These are phyloP conservation scores for Ecliptopera silaceata DNA, from an alignment of 2,888 invertebrate genomes.

Conservation along the genomic window DNA sequence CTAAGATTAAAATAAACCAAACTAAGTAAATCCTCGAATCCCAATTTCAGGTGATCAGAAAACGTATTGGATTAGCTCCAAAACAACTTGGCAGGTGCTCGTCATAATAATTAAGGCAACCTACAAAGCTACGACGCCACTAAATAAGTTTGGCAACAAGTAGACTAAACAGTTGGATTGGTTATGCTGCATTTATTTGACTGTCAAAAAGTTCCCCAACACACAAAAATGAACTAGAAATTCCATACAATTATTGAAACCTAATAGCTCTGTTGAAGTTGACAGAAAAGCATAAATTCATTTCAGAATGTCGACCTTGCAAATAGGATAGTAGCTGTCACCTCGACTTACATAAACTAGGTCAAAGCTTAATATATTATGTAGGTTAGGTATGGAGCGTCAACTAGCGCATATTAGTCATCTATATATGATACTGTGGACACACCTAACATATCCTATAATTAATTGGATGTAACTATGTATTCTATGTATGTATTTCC, in stretches of 20 bases:
- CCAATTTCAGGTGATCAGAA: constrained; percentile 35
- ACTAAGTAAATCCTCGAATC: constrained; percentile 25
- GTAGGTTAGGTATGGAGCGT: constrained; percentile 1
- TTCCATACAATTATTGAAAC: too few species aligned
- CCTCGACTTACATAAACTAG: constrained; percentile 5
- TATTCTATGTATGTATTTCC: too few species aligned
- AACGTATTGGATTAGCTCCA: constrained; percentile 34
- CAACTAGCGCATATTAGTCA: constrained; percentile 7
- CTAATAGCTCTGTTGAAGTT: not conserved
- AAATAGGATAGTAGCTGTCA: constrained; percentile 1
- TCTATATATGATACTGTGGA: too few species aligned
- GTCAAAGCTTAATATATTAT: constrained; percentile 5
- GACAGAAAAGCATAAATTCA: not conserved
- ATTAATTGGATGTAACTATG: too few species aligned
- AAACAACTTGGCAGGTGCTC: constrained; percentile 35
- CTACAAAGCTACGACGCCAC: constrained; percentile 25
- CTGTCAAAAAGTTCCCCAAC: too few species aligned
- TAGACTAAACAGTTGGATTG: not conserved
- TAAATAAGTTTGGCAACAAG: constrained; percentile 12
- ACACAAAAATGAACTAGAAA: too few species aligned
- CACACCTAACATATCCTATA: too few species aligned
- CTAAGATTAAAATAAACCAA: too few species aligned
- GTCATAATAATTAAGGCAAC: constrained; percentile 37
- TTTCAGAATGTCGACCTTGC: not conserved
- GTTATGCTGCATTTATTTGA: not conserved